These are phyloP conservation scores for Pemphigus obesinymphae DNA, from an alignment of 1,140 invertebrate species.

Conservation along the genomic window DNA sequence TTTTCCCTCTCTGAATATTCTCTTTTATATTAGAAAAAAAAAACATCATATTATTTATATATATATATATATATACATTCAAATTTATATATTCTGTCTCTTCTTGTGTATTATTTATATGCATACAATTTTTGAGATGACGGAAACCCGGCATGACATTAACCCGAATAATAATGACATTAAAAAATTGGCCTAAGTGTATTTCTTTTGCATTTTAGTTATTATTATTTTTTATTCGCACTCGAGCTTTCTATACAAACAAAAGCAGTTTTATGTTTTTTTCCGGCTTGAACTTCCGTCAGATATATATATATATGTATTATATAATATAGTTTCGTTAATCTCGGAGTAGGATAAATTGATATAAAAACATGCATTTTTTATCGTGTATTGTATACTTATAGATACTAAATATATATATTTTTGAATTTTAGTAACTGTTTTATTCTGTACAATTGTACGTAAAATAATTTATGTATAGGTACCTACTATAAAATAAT, in stretches of 20 bases:
- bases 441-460: too few species aligned
- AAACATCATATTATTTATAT: constrained; percentile 3
- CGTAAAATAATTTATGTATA: too few species aligned
- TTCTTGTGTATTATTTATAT: not conserved
- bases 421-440: too few species aligned
- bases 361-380: too few species aligned
- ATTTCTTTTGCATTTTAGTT: not conserved
- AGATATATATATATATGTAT: too few species aligned
- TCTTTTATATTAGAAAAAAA: constrained; percentile 21
- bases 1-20: constrained; percentile 16
- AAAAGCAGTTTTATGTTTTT: constrained; percentile 6
- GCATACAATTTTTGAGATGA: constrained; percentile 7
- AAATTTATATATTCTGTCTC: constrained; percentile 22
- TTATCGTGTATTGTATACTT: too few species aligned
- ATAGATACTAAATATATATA: too few species aligned
- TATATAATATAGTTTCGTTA: not conserved
- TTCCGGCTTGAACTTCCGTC: not conserved
- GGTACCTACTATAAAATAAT: too few species aligned
- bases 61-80: not conserved
- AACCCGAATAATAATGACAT: constrained; percentile 29
- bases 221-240: constrained; percentile 8
- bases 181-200: constrained; percentile 18
- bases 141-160: constrained; percentile 29
- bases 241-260: not conserved
- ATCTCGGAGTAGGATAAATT: not conserved